Percentiles rank a stretch among this genome's conserved stretches.
Evolutionary conservation across 2,888 invertebrate genomes (phyloP).

Genomic region (Rhaphigaster nebulosa): DNA sequence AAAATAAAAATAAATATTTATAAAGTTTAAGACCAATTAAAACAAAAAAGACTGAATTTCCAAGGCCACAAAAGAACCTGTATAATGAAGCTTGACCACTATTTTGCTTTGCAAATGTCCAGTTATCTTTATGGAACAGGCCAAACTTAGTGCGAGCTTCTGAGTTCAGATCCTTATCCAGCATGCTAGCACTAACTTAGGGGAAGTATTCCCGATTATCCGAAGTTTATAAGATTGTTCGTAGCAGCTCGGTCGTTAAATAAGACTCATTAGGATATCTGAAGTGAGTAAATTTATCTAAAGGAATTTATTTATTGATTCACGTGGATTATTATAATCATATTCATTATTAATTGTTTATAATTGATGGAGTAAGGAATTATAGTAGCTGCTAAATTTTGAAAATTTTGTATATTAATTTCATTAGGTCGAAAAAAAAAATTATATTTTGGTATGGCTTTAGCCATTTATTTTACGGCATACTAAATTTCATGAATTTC

Average conservation of each 20-base stretch:
- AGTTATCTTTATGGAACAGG: conserved; percentile 4
- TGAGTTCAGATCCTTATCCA: not conserved
- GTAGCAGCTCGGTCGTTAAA: not conserved
- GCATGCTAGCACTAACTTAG: conserved; percentile 2
- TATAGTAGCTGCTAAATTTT: too few relatives aligned
- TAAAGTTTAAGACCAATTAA: not conserved
- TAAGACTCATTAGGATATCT: not conserved
- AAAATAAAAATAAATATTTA: not conserved
- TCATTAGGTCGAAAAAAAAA: too few relatives aligned
- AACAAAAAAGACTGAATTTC: not conserved
- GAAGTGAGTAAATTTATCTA: not conserved
- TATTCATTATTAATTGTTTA: too few relatives aligned
- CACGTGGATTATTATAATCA: too few relatives aligned
- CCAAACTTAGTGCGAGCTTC: conserved; percentile 3
- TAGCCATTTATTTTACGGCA: too few relatives aligned
- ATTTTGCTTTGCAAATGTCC: not conserved
- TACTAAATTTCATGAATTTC: too few relatives aligned
- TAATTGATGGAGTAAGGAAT: too few relatives aligned
- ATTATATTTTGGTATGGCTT: too few relatives aligned
- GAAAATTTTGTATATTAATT: too few relatives aligned
- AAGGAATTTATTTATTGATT: not conserved
- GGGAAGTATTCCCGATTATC: not conserved
- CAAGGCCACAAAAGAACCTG: not conserved
- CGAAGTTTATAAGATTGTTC: not conserved
- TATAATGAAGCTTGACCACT: not conserved